Evolutionary conservation across 2,797 vertebrate species (phyloP).

Genomic region (Sebastes dallii): DNA sequence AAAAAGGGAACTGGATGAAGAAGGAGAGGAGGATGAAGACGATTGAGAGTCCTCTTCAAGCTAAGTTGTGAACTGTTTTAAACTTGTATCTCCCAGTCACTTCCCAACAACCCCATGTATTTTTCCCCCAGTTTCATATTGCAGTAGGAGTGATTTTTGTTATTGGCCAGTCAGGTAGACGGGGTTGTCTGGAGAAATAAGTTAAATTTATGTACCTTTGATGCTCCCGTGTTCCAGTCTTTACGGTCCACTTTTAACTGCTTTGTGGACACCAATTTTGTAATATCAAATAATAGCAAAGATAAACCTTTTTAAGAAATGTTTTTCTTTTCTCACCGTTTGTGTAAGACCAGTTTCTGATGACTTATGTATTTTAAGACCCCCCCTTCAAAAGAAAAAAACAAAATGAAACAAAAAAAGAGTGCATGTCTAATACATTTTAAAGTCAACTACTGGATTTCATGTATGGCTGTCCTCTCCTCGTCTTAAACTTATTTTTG

Average conservation of each 20-base stretch:
- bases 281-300: constrained; percentile 78
- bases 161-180: constrained; percentile 76
- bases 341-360: constrained; percentile 75
- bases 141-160: constrained; percentile 46
- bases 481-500: constrained; percentile 71
- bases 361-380: constrained; percentile 80
- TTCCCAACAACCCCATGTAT: constrained; percentile 61
- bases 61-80: constrained; percentile 94
- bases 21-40: constrained; percentile 93
- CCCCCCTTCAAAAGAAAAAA: constrained; percentile 52
- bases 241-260: constrained; percentile 76
- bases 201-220: constrained; percentile 73
- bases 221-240: constrained; percentile 72
- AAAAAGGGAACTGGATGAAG: constrained; percentile 97
- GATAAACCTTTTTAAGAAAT: constrained; percentile 75
- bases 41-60: constrained; percentile 70
- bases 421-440: constrained; percentile 86
- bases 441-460: constrained; percentile 86
- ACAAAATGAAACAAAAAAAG: constrained; percentile 75
- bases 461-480: constrained; percentile 75
- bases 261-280: constrained; percentile 79
- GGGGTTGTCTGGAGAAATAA: constrained; percentile 58
- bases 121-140: constrained; percentile 34
- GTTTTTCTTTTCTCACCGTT: constrained; percentile 74
- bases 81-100: constrained; percentile 84